phyloP scores from a whole-genome alignment of 2,797 vertebrate genomes.

The Podarcis lilfordi region DNA sequence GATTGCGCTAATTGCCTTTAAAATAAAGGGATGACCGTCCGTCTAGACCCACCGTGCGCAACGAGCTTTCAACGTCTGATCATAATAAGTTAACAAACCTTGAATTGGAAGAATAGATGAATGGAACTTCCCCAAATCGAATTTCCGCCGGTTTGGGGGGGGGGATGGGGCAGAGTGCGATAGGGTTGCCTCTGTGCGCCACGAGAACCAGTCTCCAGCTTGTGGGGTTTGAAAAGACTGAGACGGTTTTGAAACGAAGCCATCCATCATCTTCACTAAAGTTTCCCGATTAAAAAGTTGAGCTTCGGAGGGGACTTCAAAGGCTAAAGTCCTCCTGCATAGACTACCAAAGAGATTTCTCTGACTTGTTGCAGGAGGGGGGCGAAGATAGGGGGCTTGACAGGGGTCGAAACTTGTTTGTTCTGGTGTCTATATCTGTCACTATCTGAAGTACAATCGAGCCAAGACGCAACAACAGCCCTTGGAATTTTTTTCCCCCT shows the following conservation, averaged over 20 bases:
- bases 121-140: slow-evolving; percentile 35
- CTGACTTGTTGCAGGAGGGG: slow-evolving; percentile 53
- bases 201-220: slow-evolving; percentile 49
- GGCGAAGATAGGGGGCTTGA: not conserved
- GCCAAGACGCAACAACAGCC: slow-evolving; percentile 5
- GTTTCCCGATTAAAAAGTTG: slow-evolving; percentile 66
- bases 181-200: slow-evolving; percentile 29
- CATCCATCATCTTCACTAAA: slow-evolving; percentile 63
- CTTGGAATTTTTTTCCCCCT: not conserved
- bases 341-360: slow-evolving; percentile 50
- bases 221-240: slow-evolving; percentile 54
- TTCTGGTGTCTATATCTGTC: slow-evolving; percentile 3
- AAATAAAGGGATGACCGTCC: slow-evolving; percentile 9
- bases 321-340: slow-evolving; percentile 39
- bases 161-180: not conserved
- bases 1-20: slow-evolving; percentile 4
- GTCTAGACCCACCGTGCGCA: not conserved
- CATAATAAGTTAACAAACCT: slow-evolving; percentile 30
- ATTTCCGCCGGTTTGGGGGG: slow-evolving; percentile 36
- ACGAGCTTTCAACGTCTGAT: slow-evolving; percentile 36
- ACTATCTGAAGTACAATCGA: not conserved
- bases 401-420: slow-evolving; percentile 18
- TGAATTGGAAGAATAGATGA: slow-evolving; percentile 21
- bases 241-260: slow-evolving; percentile 56
- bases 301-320: slow-evolving; percentile 63